Evolutionary conservation across 1,140 invertebrate species (phyloP).

Genomic region (Oncopodura yosiiana): DNA sequence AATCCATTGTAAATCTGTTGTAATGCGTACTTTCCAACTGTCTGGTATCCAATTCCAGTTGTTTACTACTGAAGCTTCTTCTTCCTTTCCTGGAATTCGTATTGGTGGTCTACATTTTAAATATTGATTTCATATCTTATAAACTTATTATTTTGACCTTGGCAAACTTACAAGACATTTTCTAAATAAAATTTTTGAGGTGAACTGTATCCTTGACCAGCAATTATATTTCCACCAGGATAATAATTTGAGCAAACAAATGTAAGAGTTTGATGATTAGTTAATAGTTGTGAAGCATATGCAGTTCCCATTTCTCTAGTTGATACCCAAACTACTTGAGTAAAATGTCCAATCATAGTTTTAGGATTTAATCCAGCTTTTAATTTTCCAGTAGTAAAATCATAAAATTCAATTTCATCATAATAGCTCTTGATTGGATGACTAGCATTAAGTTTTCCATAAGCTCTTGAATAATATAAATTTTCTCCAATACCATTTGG

Average conservation of each 20-base stretch:
- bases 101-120: too few relatives aligned
- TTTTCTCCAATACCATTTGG: constrained; percentile 16
- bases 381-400: constrained; percentile 2
- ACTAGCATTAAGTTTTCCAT: background rate
- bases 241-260: constrained; percentile 28
- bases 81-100: too few relatives aligned
- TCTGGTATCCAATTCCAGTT: too few relatives aligned
- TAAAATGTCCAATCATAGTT: constrained; percentile 16
- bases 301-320: constrained; percentile 22
- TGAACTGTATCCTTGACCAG: too few relatives aligned
- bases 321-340: constrained; percentile 23
- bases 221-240: constrained; percentile 11
- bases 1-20: too few relatives aligned
- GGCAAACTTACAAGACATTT: too few relatives aligned
- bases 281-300: background rate
- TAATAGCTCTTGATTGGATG: constrained; percentile 2
- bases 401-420: constrained; percentile 25
- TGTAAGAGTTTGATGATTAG: constrained; percentile 5
- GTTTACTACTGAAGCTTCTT: too few relatives aligned
- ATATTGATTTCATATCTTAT: too few relatives aligned
- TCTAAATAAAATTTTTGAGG: too few relatives aligned
- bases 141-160: too few relatives aligned
- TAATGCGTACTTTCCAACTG: too few relatives aligned
- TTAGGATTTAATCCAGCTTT: constrained; percentile 3
- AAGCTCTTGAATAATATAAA: constrained; percentile 8